Evolutionary conservation across 2,888 invertebrate genomes (phyloP).

Genomic region (Monopis laevigella): DNA sequence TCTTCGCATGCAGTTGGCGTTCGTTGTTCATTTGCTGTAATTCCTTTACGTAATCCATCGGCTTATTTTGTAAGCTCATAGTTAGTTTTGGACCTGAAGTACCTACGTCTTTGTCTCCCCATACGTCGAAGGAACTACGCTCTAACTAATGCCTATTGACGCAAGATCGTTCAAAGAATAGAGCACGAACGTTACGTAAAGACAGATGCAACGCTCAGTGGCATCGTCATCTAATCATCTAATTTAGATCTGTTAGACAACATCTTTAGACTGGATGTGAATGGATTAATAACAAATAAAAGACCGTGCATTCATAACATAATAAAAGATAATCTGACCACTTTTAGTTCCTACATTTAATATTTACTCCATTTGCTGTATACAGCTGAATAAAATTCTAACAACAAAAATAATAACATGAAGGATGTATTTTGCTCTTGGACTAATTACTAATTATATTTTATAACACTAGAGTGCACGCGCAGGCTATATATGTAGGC

Average conservation of each 20-base stretch:
- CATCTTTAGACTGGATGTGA: not conserved
- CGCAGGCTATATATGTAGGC: no score
- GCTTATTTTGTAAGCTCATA: slow-evolving; percentile 25
- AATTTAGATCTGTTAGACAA: slow-evolving; percentile 13
- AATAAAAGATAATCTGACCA: not conserved
- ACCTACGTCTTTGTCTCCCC: slow-evolving; percentile 22
- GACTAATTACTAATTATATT: no score
- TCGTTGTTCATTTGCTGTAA: slow-evolving; percentile 29
- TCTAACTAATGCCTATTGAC: slow-evolving; percentile 24
- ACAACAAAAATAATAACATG: no score
- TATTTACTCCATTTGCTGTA: no score
- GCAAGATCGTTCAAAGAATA: slow-evolving; percentile 23
- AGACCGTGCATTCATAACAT: not conserved
- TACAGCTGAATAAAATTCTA: no score
- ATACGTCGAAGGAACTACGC: slow-evolving; percentile 22
- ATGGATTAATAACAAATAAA: slow-evolving; percentile 2
- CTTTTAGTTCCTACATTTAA: not conserved
- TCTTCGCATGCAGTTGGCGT: slow-evolving; percentile 29
- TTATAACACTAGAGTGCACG: no score
- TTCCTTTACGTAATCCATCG: slow-evolving; percentile 28
- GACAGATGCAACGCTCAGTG: slow-evolving; percentile 19
- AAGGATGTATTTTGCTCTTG: no score
- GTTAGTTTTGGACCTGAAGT: not conserved
- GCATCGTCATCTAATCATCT: slow-evolving; percentile 19
- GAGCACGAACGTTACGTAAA: slow-evolving; percentile 26